Percentiles rank a stretch among this genome's conserved stretches.
Conservation (phyloP, 2,888 invertebrate genomes). For the Fissipunctia ypsillon region DNA sequence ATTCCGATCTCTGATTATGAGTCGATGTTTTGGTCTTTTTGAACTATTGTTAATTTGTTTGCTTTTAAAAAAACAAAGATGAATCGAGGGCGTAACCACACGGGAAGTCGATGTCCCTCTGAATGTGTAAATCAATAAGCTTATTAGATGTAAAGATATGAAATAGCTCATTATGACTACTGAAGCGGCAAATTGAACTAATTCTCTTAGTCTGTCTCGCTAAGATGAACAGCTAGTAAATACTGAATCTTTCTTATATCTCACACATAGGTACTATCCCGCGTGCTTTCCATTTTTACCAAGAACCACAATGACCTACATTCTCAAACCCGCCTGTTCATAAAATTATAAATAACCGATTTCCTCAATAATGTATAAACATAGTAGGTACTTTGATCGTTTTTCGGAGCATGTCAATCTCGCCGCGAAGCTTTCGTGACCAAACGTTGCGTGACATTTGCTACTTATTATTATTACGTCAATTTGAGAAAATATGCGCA, state of each 20-base stretch:
- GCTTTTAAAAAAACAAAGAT: neutral
- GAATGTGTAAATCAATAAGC: conserved; percentile 27
- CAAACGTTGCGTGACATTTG: conserved; percentile 56
- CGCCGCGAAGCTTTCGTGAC: conserved; percentile 55
- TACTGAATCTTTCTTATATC: conserved; percentile 24
- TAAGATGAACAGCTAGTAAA: conserved; percentile 22
- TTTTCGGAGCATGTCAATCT: conserved; percentile 57
- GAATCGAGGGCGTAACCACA: neutral
- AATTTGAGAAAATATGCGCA: conserved; percentile 58
- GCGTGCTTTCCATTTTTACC: conserved; percentile 47
- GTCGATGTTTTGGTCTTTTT: neutral
- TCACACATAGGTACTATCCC: conserved; percentile 25
- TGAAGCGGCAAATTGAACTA: conserved; percentile 54
- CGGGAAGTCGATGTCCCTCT: conserved; percentile 1
- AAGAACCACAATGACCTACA: conserved; percentile 46
- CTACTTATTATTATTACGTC: conserved; percentile 59
- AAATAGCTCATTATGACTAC: conserved; percentile 30
- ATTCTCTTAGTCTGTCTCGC: conserved; percentile 46
- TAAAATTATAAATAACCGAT: conserved; percentile 60
- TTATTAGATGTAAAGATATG: conserved; percentile 38
- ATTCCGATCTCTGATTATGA: no score
- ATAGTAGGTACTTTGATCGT: conserved; percentile 49
- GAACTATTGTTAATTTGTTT: neutral
- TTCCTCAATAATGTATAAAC: conserved; percentile 52
- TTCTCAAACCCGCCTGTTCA: conserved; percentile 24